Percentiles rank a stretch among this genome's conserved stretches.
phyloP scores from a whole-genome alignment of 2,888 invertebrate genomes.

The Eupsilia transversa region DNA sequence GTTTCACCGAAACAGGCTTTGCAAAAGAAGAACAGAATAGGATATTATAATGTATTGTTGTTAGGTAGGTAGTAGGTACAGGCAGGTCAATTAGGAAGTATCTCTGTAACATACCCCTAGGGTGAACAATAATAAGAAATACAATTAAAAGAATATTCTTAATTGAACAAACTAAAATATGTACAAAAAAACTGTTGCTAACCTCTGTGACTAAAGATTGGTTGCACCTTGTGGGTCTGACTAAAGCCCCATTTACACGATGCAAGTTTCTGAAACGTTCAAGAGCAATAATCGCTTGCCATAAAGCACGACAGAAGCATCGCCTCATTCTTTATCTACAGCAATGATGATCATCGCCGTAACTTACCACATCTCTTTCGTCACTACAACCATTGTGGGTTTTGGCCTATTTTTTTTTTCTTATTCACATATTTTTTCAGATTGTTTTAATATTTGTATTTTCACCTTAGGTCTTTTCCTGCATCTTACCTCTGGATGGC shows the following conservation, averaged over 20 bases:
- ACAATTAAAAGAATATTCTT: not conserved
- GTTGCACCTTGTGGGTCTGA: not conserved
- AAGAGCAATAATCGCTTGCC: too few species aligned
- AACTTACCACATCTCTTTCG: too few species aligned
- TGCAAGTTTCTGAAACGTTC: too few species aligned
- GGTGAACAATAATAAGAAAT: not conserved
- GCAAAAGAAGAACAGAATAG: not conserved
- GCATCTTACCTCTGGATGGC: not conserved
- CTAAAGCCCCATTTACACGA: too few species aligned
- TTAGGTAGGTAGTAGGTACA: not conserved
- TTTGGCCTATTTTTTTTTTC: too few species aligned
- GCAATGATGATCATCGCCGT: too few species aligned
- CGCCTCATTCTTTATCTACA: too few species aligned
- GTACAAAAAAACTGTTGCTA: not conserved
- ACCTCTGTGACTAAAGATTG: not conserved
- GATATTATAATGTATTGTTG: not conserved
- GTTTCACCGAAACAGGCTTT: not conserved
- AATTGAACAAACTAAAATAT: not conserved
- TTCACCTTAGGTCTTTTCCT: not conserved
- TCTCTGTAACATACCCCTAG: not conserved
- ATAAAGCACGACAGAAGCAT: too few species aligned
- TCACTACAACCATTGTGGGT: too few species aligned
- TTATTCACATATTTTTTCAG: too few species aligned
- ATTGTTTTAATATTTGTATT: too few species aligned
- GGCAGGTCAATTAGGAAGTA: not conserved